Evolutionary conservation across 2,888 invertebrate genomes (phyloP), one percentile per base, ranked within the genome.

Genomic region (Dicyrtomina minuta): DNA sequence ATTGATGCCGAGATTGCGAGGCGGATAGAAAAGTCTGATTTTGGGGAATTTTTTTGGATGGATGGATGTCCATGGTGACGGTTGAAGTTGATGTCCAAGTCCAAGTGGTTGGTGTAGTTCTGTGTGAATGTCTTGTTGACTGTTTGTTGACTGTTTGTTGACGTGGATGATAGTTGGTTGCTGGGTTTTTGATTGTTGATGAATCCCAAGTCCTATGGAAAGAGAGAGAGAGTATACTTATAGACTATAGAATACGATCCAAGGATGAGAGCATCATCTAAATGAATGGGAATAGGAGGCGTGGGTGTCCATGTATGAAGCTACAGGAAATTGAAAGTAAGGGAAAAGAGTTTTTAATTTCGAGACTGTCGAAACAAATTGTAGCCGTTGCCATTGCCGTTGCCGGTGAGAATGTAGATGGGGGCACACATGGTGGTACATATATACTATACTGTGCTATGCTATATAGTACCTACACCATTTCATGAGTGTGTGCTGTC

Each of bases 301-400:
- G 62, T 68, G 62, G 62, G 62, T 68, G 62, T 68, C 62, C 68
- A 62, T 51, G 49, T 51, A n/a, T 22, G 41, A 59, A 58, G 46
- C 13, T 1, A 53, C 68, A 68, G 68, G 68, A 68, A 68, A 68
- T 68, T 68, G 68, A 68, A 68, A 68, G 68, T 59, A 65, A 65
- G 55, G 51, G 51, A 33, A 51, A 53, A 61, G 61, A 61, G 61
- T 58, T 62, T 65, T 65, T 65, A 65, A 65, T 65, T 65, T 65
- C 55, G 65, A 65, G 43, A 53, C 53, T 65, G 65, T 65, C 65
- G 65, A 65, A 64, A 64, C 62, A 62, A 62, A 62, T 20, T 62
- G 13, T 46, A 24, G 56, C 2, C n/a, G n/a, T n/a, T n/a, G n/a
- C n/a, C n/a, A n/a, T n/a, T n/a, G n/a, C n/a, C n/a, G n/a, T n/a